A percentile compares a stretch with the other conserved stretches of the same genome.
Evolutionary conservation across 2,888 invertebrate species (phyloP).

Genomic region (Noctua janthe): DNA sequence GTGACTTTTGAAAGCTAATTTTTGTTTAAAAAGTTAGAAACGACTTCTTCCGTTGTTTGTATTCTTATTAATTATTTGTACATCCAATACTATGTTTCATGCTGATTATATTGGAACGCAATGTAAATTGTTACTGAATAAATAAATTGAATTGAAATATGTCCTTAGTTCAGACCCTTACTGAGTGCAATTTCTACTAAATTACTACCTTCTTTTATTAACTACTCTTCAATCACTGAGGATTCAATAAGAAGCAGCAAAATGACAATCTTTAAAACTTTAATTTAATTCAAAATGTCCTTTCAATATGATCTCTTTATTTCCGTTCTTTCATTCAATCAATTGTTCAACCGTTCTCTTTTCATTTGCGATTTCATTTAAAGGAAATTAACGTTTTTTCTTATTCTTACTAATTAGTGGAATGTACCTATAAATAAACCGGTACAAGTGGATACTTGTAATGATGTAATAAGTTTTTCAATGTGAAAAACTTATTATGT

Average conservation of each 20-base stretch:
- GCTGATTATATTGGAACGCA: too few relatives aligned
- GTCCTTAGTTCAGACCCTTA: neutral
- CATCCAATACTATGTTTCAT: too few relatives aligned
- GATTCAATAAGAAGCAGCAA: neutral
- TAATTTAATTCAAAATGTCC: neutral
- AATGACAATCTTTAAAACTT: neutral
- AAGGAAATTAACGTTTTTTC: neutral
- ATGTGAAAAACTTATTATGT: too few relatives aligned
- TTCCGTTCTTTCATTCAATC: neutral
- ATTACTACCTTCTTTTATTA: too few relatives aligned
- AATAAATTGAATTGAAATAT: too few relatives aligned
- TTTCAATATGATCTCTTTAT: neutral
- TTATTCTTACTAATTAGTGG: too few relatives aligned
- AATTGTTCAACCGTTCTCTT: slow-evolving; percentile 1
- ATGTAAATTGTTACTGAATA: too few relatives aligned
- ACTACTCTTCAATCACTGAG: neutral
- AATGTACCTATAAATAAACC: too few relatives aligned
- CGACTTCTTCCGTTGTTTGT: neutral
- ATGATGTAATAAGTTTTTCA: too few relatives aligned
- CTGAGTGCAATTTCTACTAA: neutral
- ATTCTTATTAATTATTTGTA: too few relatives aligned
- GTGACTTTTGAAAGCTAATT: neutral
- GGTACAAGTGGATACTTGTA: too few relatives aligned
- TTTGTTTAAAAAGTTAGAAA: neutral
- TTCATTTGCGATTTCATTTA: neutral